Evolutionary conservation across 2,888 invertebrate species (phyloP).

Genomic region (Cylindroiulus punctatus): DNA sequence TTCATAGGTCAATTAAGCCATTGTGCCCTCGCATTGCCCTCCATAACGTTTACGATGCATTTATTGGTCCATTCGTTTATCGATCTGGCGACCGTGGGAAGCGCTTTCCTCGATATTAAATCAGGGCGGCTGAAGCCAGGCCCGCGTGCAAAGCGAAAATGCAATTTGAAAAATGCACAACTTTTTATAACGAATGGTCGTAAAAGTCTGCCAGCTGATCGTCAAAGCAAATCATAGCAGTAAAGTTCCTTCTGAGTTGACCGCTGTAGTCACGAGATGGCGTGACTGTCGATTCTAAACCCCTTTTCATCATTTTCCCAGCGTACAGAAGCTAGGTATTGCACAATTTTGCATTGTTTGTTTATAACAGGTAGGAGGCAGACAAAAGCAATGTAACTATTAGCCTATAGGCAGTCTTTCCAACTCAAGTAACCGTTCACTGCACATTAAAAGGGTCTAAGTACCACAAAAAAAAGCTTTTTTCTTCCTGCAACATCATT

Average conservation of each 20-base stretch:
- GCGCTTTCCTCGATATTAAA: slow-evolving; percentile 2
- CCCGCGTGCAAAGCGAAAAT: background rate
- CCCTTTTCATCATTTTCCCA: too few species aligned
- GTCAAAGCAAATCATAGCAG: background rate
- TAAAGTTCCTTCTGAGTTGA: background rate
- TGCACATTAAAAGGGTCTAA: too few species aligned
- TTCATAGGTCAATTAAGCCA: background rate
- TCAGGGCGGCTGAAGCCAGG: background rate
- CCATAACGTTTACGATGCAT: background rate
- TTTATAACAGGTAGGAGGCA: too few species aligned
- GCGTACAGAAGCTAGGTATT: too few species aligned
- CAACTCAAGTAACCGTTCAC: too few species aligned
- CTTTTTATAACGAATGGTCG: background rate
- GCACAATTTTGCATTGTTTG: too few species aligned
- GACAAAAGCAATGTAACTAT: too few species aligned
- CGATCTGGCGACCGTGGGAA: background rate
- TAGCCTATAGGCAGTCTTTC: too few species aligned
- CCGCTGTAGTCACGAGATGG: background rate
- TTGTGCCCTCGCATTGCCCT: background rate
- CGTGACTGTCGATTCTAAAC: background rate
- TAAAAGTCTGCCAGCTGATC: background rate
- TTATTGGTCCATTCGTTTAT: slow-evolving; percentile 18
- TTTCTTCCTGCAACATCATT: too few species aligned
- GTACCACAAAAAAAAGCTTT: too few species aligned
- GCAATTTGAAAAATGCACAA: background rate